A percentile compares a stretch with the other conserved stretches of the same genome.
Conservation (phyloP, 2,888 invertebrate species). For the Temnothorax ravouxi region DNA sequence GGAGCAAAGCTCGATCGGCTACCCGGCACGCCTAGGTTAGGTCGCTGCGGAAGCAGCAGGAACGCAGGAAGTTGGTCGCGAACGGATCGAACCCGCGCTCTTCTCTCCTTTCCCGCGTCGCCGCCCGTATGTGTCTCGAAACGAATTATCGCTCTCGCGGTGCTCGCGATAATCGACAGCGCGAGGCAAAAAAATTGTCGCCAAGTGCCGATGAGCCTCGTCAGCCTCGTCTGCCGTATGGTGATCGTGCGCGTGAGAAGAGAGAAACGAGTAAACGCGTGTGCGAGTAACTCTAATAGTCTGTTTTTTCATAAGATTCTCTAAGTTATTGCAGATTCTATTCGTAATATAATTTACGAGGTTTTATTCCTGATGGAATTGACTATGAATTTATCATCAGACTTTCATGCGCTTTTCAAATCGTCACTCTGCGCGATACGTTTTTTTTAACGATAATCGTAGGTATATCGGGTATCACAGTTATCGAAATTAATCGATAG, state of each 20-base stretch:
- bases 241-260: neutral
- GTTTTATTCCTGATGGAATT: neutral
- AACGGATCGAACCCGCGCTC: slow-evolving; percentile 31
- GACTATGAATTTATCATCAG: neutral
- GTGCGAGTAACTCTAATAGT: neutral
- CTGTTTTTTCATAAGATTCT: neutral
- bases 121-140: neutral
- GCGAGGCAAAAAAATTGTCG: neutral
- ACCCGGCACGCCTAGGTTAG: slow-evolving; percentile 51
- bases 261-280: too few relatives aligned
- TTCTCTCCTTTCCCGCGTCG: neutral
- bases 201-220: neutral
- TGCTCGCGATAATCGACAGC: neutral
- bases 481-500: neutral
- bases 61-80: slow-evolving; percentile 39
- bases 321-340: neutral
- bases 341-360: too few relatives aligned
- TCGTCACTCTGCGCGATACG: neutral
- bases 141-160: slow-evolving; percentile 3
- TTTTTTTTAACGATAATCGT: neutral
- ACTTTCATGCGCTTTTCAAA: neutral
- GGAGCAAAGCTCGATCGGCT: neutral
- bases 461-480: neutral
- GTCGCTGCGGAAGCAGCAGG: neutral
- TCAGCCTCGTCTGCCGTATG: neutral